Base-by-base conservation (phyloP, 2,888 invertebrate genomes). In the Hemicrepidius hirtus region DNA sequence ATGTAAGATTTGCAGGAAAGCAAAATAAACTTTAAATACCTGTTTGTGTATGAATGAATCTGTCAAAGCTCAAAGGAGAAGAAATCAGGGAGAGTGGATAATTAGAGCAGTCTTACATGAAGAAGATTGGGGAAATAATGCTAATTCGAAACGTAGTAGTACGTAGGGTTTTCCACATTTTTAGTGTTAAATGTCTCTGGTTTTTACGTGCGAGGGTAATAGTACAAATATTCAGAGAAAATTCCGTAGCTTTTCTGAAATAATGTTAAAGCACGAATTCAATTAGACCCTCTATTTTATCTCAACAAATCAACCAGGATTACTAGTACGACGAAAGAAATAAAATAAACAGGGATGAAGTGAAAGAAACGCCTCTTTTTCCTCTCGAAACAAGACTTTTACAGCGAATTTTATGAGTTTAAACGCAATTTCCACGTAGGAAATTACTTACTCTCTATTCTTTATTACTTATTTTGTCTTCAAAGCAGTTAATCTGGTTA, bases 281-380 rank as follows among this genome's bases (percentile, higher is more conserved):
- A 73, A 68, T 73, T 68, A 73, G 32, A 59, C 40, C 46, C 40
- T 63, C 40, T 40, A 68, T 68, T 63, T 67, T 68, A 64, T 68
- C 46, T 63, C 49, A 46, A 68, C 65, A 68, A 68, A 73, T 73
- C 68, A 73, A 73, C 57, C 55, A 32, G 65, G 71, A 71, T 67
- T 67, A 59, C 49, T 64, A 50, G 59, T 50, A 67, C 59, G 41
- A 44, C 55, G 59, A 63, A 62, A 59, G 55, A 37, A 59, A 73
- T 65, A 73, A 72, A 72, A 72, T 72, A 68, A 71, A 68, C 37
- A 66, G 32, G 41, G 65, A 13, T 20, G 55, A 63, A 72, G 66
- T 41, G 35, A 50, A 60, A 28, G 49, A 55, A 55, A 66, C 41
- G 40, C 16, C 41, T 20, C 24, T 50, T 65, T 59, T 57, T 59